A percentile compares a stretch with the other conserved stretches of the same genome.
These are phyloP conservation scores for Drosophila kikkawai DNA, from an alignment of 1,140 invertebrate genomes.

Conservation along the genomic window DNA sequence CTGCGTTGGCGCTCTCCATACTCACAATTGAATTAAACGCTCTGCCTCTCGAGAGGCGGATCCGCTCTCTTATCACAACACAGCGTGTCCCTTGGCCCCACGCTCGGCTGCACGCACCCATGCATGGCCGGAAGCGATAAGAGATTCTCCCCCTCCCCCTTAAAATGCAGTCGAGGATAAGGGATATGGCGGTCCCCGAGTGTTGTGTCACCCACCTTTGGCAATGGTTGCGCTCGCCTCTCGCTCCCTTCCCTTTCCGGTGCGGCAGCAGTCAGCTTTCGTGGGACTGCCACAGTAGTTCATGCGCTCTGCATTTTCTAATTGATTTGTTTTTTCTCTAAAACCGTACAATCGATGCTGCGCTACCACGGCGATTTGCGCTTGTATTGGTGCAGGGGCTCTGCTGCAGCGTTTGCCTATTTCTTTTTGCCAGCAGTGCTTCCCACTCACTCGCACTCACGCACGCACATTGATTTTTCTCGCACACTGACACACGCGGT, in stretches of 20 bases:
- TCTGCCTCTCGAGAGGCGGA: too few species aligned
- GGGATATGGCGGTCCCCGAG: constrained; percentile 2
- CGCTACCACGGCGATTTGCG: constrained; percentile 23
- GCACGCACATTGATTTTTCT: constrained; percentile 65
- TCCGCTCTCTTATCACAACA: too few species aligned
- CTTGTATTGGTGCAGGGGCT: constrained; percentile 33
- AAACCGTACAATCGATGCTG: constrained; percentile 56
- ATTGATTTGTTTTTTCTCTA: constrained; percentile 49
- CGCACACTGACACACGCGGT: constrained; percentile 40
- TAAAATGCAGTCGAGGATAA: constrained; percentile 22
- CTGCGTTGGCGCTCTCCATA: too few species aligned
- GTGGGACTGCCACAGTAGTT: constrained; percentile 39
- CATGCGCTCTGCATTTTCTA: constrained; percentile 59
- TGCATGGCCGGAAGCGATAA: constrained; percentile 34
- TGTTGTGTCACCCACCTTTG: constrained; percentile 66
- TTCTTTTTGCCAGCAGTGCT: constrained; percentile 46
- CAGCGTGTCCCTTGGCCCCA: too few species aligned
- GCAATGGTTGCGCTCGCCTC: constrained; percentile 69
- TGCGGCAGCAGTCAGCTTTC: constrained; percentile 44
- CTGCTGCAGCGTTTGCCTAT: constrained; percentile 37
- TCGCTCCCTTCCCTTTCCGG: constrained; percentile 31
- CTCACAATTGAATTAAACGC: too few species aligned
- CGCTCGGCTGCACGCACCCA: too few species aligned
- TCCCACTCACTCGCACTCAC: constrained; percentile 66
- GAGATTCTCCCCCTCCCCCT: background rate